Conservation (phyloP, 2,113 vertebrate species). For the Vanacampus margaritifer region DNA sequence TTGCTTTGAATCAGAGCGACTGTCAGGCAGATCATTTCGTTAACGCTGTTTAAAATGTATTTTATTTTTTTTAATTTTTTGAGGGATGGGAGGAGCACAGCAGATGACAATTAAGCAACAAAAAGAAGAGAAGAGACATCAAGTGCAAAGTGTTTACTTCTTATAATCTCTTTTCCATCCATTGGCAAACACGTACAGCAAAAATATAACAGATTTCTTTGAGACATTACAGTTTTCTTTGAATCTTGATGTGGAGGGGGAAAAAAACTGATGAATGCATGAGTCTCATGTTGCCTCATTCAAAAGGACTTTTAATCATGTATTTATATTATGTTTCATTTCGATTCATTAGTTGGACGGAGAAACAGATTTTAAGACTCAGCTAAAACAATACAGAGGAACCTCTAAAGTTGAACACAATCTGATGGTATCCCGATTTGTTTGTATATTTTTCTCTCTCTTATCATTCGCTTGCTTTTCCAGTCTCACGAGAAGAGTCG, state of each 20-base stretch:
- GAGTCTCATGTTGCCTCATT: constrained; percentile 2
- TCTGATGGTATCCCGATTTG: not conserved
- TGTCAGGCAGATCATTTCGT: constrained; percentile 26
- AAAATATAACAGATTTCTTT: constrained; percentile 35
- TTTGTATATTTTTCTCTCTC: not conserved
- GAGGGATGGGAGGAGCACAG: not conserved
- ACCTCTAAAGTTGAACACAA: not conserved
- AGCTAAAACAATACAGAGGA: not conserved
- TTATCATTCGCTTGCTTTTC: not conserved
- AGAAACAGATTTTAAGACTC: not conserved
- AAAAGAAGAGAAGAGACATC: constrained; percentile 33
- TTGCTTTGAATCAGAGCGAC: constrained; percentile 33
- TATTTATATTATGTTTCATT: not conserved
- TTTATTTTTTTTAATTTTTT: not conserved
- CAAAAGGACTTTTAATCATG: constrained; percentile 14
- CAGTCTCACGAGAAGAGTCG: not conserved
- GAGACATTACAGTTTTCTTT: constrained; percentile 21
- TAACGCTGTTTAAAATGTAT: constrained; percentile 16
- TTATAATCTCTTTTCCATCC: constrained; percentile 49
- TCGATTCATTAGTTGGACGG: not conserved
- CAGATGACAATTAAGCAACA: constrained; percentile 15
- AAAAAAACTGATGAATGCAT: not conserved
- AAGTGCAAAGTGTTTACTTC: constrained; percentile 68
- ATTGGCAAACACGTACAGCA: constrained; percentile 32
- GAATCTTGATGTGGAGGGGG: not conserved